Conservation (phyloP, 2,797 vertebrate genomes). For the Luscinia megarhynchos region DNA sequence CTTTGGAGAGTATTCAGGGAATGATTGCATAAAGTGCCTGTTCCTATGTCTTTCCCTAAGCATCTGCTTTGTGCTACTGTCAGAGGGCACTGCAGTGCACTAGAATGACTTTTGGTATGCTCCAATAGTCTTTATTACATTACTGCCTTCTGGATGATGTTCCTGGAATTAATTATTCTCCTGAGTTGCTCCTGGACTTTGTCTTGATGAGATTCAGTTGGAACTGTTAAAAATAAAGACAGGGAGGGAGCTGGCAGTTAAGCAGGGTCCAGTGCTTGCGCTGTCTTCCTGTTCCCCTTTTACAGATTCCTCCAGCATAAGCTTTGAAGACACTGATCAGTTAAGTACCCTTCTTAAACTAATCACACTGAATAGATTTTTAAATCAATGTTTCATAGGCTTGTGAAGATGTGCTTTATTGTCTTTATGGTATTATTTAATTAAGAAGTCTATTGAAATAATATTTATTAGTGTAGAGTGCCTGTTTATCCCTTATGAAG, state of each 20-base stretch:
- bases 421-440: slow-evolving; percentile 14
- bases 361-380: not conserved
- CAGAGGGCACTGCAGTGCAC: not conserved
- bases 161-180: not conserved
- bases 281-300: not conserved
- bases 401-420: not conserved
- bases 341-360: slow-evolving; percentile 42
- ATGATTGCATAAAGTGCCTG: not conserved
- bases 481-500: not conserved
- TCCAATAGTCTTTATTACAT: not conserved
- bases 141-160: not conserved
- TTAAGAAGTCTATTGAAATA: slow-evolving; percentile 34
- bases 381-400: slow-evolving; percentile 8
- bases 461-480: not conserved
- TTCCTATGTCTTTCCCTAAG: not conserved
- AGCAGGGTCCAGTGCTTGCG: not conserved
- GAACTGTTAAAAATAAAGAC: not conserved
- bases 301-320: not conserved
- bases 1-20: not conserved
- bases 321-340: not conserved
- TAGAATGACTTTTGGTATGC: not conserved
- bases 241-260: not conserved
- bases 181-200: not conserved
- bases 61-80: not conserved
- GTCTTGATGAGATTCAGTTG: not conserved